phyloP scores from a whole-genome alignment of 2,113 vertebrate genomes.

The Sphyrna mokarran region DNA sequence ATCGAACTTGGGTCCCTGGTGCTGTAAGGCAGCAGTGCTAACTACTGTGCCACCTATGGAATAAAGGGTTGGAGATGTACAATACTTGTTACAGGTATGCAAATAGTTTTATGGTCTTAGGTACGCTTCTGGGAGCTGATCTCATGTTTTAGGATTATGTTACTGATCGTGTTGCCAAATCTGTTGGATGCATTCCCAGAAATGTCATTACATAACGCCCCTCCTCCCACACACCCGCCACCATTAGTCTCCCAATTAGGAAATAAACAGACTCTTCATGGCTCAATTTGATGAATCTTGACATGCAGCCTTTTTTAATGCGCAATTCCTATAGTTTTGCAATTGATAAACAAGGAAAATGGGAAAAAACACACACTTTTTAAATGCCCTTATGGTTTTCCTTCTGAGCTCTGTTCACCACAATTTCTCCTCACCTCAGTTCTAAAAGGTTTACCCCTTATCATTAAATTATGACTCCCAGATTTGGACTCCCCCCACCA shows the following conservation, averaged over 20 bases:
- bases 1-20: too few relatives aligned
- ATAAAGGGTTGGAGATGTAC: background rate
- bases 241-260: background rate
- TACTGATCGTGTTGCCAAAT: background rate
- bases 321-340: background rate
- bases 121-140: background rate
- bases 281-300: background rate
- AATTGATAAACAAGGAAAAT: constrained; percentile 1
- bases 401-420: background rate
- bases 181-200: constrained; percentile 3
- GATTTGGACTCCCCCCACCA: too few relatives aligned
- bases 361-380: background rate
- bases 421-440: background rate
- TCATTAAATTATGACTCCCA: too few relatives aligned
- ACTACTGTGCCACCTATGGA: background rate
- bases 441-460: too few relatives aligned
- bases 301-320: background rate
- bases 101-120: too few relatives aligned
- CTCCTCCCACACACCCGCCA: background rate
- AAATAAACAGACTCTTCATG: background rate
- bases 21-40: too few relatives aligned
- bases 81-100: background rate
- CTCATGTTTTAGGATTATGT: background rate
- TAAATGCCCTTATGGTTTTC: background rate
- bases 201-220: background rate